Base-by-base conservation (phyloP, 2,888 invertebrate genomes). In the Marasmarcha lunaedactyla region DNA sequence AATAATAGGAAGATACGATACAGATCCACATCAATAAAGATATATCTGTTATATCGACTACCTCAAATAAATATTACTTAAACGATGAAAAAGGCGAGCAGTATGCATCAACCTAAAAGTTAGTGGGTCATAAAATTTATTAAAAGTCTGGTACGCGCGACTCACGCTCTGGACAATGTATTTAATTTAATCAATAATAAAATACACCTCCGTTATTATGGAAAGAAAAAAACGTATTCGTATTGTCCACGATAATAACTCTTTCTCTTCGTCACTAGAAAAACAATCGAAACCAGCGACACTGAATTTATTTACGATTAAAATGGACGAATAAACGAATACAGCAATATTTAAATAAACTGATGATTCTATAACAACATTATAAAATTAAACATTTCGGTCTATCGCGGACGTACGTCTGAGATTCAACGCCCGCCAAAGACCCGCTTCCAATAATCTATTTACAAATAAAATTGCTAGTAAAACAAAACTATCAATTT, bases 11-110 rank as follows among this genome's bases (percentile, higher is more conserved):
- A 66, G 69, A 60, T 68, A 78, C 77, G 77, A 77, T 77, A 78
- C 76, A 76, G 77, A 71, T 65, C 63, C 71, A 79, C 77, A 76
- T 76, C 76, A 71, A 30, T 30, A 30, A 76, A 79, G 77, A 77
- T 78, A 77, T 76, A 62, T 69, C 67, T 73, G 73, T 78, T 67
- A 68, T 70, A 70, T 68, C 62, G 59, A 63, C 73, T 72, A 78
- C 71, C 58, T 63, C 72, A 71, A 71, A 71, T 74, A 69, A 64
- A 65, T 59, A 55, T 63, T 58, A 70, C 58, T 61, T 61, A 57
- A 66, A 63, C 58, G 56, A 69, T 59, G 34, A 13, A 34, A 34
- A 30, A 30, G 2, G 30, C 30, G 9, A 3, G 30, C n/a, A 7
- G 9, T n/a, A 30, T 10, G 9, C 30, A 30, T 30, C 30, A 30